phyloP scores from a whole-genome alignment of 64 coral and sea anemone genomes.

The Stichodactyla helianthus region DNA sequence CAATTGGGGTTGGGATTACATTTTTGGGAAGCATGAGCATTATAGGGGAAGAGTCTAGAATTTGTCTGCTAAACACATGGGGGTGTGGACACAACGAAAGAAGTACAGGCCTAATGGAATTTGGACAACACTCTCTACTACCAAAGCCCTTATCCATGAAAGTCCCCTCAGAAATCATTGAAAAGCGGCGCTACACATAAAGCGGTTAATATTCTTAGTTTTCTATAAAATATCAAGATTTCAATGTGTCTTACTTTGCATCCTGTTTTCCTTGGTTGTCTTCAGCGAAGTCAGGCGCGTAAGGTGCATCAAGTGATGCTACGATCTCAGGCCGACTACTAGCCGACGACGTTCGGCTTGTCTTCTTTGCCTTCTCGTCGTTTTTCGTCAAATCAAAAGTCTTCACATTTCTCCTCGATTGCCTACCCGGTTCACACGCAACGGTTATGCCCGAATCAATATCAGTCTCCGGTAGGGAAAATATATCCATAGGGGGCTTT shows the following conservation, averaged over 20 bases:
- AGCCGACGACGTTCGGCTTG: not conserved
- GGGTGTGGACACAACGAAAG: too few relatives aligned
- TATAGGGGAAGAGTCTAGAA: too few relatives aligned
- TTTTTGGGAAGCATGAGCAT: too few relatives aligned
- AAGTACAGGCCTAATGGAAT: too few relatives aligned
- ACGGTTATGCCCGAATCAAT: slow-evolving; percentile 69
- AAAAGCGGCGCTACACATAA: too few relatives aligned
- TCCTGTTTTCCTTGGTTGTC: not conserved
- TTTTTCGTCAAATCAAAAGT: slow-evolving; percentile 53
- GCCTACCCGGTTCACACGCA: slow-evolving; percentile 46
- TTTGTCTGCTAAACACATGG: too few relatives aligned
- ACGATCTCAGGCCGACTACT: slow-evolving; percentile 15
- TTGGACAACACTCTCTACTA: too few relatives aligned
- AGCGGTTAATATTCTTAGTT: too few relatives aligned
- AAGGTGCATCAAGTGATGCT: slow-evolving; percentile 39
- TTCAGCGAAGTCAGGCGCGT: slow-evolving; percentile 51
- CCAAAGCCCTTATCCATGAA: too few relatives aligned
- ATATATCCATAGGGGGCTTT: slow-evolving; percentile 35
- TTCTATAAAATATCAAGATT: not conserved
- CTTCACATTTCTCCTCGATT: slow-evolving; percentile 59
- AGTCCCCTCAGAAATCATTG: too few relatives aligned
- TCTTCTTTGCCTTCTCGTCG: not conserved
- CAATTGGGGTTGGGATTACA: too few relatives aligned
- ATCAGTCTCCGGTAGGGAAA: slow-evolving; percentile 76
- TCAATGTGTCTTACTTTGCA: slow-evolving; percentile 1